These are phyloP conservation scores for Andrena flavipes DNA, from an alignment of 2,888 invertebrate genomes.

Conservation along the genomic window DNA sequence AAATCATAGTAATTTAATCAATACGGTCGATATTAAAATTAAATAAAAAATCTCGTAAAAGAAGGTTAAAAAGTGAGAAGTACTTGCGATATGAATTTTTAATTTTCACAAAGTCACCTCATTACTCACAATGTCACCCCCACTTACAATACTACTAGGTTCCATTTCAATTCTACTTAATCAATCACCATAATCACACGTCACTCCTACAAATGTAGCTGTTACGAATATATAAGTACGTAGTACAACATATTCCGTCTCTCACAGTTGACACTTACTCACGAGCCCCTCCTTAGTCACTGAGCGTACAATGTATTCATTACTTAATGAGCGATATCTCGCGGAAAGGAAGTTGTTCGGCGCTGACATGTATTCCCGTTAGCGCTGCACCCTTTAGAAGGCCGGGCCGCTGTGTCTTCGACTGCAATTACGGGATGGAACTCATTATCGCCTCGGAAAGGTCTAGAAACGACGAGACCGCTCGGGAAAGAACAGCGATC, in stretches of 20 bases:
- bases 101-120: too few species aligned
- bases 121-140: too few species aligned
- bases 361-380: neutral
- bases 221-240: neutral
- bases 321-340: neutral
- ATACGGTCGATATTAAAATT: too few species aligned
- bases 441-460: neutral
- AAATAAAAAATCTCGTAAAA: too few species aligned
- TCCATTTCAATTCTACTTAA: too few species aligned
- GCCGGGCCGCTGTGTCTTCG: neutral
- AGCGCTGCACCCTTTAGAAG: neutral
- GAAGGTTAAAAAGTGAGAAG: too few species aligned
- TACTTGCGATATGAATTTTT: too few species aligned
- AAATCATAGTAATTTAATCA: too few species aligned
- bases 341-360: neutral
- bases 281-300: neutral
- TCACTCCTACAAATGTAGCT: too few species aligned
- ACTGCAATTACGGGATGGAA: neutral
- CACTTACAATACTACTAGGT: too few species aligned
- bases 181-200: neutral
- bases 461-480: neutral
- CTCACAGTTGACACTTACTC: neutral
- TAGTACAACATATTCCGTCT: neutral
- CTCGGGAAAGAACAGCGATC: neutral
- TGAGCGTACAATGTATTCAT: neutral